Base-by-base conservation (phyloP, 2,113 vertebrate genomes). In the Mus spicilegus region DNA sequence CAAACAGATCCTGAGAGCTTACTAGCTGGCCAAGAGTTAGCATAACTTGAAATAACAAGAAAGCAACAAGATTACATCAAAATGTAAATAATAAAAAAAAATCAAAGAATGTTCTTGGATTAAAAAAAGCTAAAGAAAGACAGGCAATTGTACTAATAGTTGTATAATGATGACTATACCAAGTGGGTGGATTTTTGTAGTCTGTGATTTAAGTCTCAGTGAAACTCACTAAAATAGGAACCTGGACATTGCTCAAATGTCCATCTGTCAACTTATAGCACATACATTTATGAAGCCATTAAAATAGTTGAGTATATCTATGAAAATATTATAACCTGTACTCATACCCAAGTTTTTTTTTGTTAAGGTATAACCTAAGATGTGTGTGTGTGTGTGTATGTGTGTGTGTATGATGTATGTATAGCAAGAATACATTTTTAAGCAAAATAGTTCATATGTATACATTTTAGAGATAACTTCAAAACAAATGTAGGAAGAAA, bases 281-380 rank as follows among this genome's bases (percentile, higher is more conserved):
- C 33, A 91, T 90, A 28, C n/a, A 87, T 51, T 97, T 93, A 49
- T 92, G n/a, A 19, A 96, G 30, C 77, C 49, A 54, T 85, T 93
- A 54, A 95, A 91, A 94, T 87, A 94, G 56, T 89, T 17, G 30
- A 33, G 26, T 54, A 42, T 63, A 81, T 92, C 81, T 91, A 19
- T 73, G 42, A 96, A 80, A 96, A 90, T 84, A 94, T 95, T 95
- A 75, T 95, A 49, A 90, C 30, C 51, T 96, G 17, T 89, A 90
- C 70, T 93, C 33, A 63, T 73, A 22, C 93, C 28, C 39, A 92
- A 33, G 58, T 65, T 92, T 94, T 97, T 94, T 97, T 87, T 9
- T 93, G 39, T 73, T 39, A 73, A 39, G 24, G 89, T 95, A 75
- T 87, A 95, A 89, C 75, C 3, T 84, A 91, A 95, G 33, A 42